Conservation (phyloP, 37 sponge, comb jelly and placozoan species). For the Chondrosia reniformis region DNA sequence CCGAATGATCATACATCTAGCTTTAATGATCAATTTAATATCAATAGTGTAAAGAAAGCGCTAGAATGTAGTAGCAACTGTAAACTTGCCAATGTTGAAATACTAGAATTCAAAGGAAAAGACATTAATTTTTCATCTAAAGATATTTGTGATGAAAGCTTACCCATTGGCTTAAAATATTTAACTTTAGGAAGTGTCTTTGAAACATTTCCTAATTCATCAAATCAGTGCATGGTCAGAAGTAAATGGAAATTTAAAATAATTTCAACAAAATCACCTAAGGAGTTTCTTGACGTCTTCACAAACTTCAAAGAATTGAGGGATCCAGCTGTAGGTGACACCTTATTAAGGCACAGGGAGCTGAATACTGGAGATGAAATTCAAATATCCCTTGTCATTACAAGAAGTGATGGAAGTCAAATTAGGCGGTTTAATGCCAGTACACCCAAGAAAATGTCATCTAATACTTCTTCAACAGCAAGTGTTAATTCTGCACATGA, state of each 20-base stretch:
- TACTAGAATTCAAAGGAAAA: neutral
- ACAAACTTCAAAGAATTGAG: neutral
- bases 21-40: neutral
- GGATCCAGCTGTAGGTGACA: neutral
- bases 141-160: neutral
- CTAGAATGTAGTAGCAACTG: neutral
- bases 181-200: too few species aligned
- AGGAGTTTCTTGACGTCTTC: neutral
- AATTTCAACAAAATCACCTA: neutral
- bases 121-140: neutral
- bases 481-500: neutral
- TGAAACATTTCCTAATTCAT: neutral
- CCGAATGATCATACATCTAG: neutral
- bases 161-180: too few species aligned
- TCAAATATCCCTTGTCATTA: constrained; percentile 9
- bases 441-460: neutral
- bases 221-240: too few species aligned
- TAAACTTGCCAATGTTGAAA: neutral
- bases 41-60: too few species aligned
- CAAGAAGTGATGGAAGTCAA: neutral
- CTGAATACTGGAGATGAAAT: too few species aligned
- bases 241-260: constrained; percentile 15
- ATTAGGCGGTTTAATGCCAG: too few species aligned
- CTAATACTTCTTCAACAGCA: neutral
- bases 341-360: too few species aligned